Evolutionary conservation across 2,888 invertebrate genomes (phyloP).

Genomic region (Standfussiana lucernea): DNA sequence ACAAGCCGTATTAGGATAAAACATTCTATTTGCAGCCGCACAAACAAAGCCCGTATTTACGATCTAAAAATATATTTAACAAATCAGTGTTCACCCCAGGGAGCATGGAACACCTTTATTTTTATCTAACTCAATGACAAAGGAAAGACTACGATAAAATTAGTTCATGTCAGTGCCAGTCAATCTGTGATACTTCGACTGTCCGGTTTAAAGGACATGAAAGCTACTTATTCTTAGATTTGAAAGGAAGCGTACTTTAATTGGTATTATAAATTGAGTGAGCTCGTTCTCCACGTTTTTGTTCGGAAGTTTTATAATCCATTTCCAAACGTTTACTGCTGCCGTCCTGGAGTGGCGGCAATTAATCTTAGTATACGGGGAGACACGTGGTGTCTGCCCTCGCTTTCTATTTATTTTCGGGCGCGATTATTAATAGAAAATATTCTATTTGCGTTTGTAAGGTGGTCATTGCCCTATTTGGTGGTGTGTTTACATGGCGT

Average conservation of each 20-base stretch:
- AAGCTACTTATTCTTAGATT: constrained; percentile 14
- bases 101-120: constrained; percentile 46
- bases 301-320: constrained; percentile 59
- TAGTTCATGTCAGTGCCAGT: constrained; percentile 40
- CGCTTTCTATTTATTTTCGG: constrained; percentile 83
- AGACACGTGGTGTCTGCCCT: constrained; percentile 85
- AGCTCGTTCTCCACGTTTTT: constrained; percentile 41
- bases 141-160: constrained; percentile 36
- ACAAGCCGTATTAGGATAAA: constrained; percentile 42
- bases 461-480: constrained; percentile 90
- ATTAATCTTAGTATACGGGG: constrained; percentile 81
- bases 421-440: constrained; percentile 84
- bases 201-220: constrained; percentile 28
- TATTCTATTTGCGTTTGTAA: constrained; percentile 84
- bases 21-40: constrained; percentile 46
- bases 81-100: constrained; percentile 43
- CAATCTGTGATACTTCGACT: constrained; percentile 22
- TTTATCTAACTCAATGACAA: constrained; percentile 56
- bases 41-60: constrained; percentile 46
- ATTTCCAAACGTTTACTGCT: constrained; percentile 50
- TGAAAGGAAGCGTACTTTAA: constrained; percentile 24
- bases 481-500: constrained; percentile 88
- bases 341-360: constrained; percentile 65
- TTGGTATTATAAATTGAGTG: constrained; percentile 38
- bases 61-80: constrained; percentile 56